Percentiles rank a stretch among this genome's conserved stretches.
Conservation (phyloP, 2,888 invertebrate genomes). For the Agapostemon virescens region DNA sequence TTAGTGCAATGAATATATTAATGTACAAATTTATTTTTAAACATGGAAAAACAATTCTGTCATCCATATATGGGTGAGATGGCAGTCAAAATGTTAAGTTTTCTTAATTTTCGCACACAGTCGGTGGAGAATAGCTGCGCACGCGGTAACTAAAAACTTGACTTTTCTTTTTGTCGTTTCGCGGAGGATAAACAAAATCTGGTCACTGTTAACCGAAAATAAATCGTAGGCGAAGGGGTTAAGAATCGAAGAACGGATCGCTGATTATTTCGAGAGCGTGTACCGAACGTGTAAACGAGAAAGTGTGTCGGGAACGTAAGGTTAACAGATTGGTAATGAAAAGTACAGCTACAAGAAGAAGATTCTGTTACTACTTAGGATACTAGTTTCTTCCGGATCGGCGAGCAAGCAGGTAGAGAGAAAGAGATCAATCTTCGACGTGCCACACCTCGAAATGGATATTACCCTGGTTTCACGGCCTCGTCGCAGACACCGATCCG, state of each 20-base stretch:
- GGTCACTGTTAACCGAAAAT: too few species aligned
- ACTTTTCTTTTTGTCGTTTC: too few species aligned
- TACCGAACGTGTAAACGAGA: neutral
- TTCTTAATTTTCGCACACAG: too few species aligned
- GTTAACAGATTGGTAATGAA: constrained; percentile 9
- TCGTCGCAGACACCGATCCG: constrained; percentile 56
- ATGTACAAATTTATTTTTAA: too few species aligned
- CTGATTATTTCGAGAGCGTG: neutral
- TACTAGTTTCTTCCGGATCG: constrained; percentile 51
- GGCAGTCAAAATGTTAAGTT: too few species aligned
- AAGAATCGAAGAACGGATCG: neutral
- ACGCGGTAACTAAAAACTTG: too few species aligned
- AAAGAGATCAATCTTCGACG: constrained; percentile 62
- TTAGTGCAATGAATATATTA: too few species aligned
- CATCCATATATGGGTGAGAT: too few species aligned
- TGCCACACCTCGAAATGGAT: constrained; percentile 63
- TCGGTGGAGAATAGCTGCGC: too few species aligned
- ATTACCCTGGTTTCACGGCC: constrained; percentile 57
- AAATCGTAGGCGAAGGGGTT: too few species aligned
- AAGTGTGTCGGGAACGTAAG: neutral
- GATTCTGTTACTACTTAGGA: constrained; percentile 36
- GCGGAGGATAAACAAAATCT: too few species aligned
- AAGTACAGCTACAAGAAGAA: constrained; percentile 38
- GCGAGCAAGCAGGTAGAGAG: constrained; percentile 50
- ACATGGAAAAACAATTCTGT: too few species aligned